These are phyloP conservation scores for Aurelia aurita DNA, from an alignment of 30 jellyfish, hydroid and myxozoan genomes.

Conservation along the genomic window DNA sequence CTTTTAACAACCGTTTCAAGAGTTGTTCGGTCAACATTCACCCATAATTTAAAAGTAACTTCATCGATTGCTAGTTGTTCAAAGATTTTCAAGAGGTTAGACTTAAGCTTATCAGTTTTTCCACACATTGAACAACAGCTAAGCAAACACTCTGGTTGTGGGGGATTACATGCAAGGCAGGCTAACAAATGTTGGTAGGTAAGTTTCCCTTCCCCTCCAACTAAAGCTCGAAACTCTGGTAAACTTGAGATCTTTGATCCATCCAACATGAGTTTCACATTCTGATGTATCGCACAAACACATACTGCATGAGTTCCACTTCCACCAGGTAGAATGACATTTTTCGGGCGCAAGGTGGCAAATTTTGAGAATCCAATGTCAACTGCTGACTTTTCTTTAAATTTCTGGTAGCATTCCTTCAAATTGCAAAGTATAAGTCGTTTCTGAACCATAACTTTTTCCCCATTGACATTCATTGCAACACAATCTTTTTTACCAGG, in stretches of 20 bases:
- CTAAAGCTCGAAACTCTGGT: constrained; percentile 23
- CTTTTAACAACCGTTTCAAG: constrained; percentile 39
- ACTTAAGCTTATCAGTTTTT: no score
- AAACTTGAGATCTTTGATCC: constrained; percentile 6
- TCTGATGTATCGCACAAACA: no score
- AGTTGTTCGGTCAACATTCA: constrained; percentile 14
- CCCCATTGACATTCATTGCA: constrained; percentile 29
- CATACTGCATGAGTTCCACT: no score
- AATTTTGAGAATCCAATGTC: constrained; percentile 1
- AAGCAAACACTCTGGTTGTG: constrained; percentile 13
- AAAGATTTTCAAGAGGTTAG: constrained; percentile 4
- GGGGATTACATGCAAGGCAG: constrained; percentile 13
- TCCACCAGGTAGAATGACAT: no score
- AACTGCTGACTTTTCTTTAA: not conserved
- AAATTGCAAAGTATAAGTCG: constrained; percentile 26
- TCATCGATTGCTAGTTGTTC: constrained; percentile 1
- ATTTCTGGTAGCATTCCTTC: not conserved
- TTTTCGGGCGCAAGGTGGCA: not conserved
- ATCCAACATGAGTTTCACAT: constrained; percentile 1
- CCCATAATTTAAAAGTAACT: constrained; percentile 3
- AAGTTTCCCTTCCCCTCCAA: constrained; percentile 3
- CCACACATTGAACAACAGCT: not conserved
- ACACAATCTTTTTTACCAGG: constrained; percentile 46
- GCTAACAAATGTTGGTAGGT: not conserved
- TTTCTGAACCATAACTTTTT: not conserved